Percentiles rank a stretch among this genome's conserved stretches.
Evolutionary conservation across 1,140 invertebrate species (phyloP).

Genomic region (Eupeodes corollae): DNA sequence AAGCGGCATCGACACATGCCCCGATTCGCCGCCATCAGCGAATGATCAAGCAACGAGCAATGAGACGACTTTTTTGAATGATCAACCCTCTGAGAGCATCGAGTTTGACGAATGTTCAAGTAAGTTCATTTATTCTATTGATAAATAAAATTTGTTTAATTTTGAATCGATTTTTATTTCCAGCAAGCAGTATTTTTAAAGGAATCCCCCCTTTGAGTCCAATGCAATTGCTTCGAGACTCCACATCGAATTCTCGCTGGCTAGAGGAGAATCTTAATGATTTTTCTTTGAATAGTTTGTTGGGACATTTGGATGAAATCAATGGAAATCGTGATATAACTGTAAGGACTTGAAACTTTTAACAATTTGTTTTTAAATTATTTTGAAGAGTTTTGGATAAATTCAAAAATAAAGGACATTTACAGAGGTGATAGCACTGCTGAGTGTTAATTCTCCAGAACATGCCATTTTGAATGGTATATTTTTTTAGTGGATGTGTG

Average conservation of each 20-base stretch:
- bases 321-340: constrained; percentile 30
- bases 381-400: too few species aligned
- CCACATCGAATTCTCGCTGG: constrained; percentile 44
- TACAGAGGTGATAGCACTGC: too few species aligned
- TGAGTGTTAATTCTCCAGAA: too few species aligned
- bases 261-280: constrained; percentile 65
- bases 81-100: too few species aligned
- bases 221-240: constrained; percentile 61
- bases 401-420: too few species aligned
- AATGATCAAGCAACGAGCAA: too few species aligned
- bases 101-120: constrained; percentile 25
- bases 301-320: constrained; percentile 58
- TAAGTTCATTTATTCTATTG: constrained; percentile 8
- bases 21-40: too few species aligned
- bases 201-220: constrained; percentile 49
- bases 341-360: constrained; percentile 7
- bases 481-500: too few species aligned
- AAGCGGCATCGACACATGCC: too few species aligned
- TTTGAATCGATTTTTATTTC: not conserved
- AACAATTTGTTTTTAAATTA: too few species aligned
- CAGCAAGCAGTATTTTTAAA: constrained; percentile 16
- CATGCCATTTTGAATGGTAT: too few species aligned
- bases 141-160: not conserved
- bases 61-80: too few species aligned
- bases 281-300: constrained; percentile 69